Base-by-base conservation (phyloP, 2,113 vertebrate genomes). In the Mormyrus lacerda region DNA sequence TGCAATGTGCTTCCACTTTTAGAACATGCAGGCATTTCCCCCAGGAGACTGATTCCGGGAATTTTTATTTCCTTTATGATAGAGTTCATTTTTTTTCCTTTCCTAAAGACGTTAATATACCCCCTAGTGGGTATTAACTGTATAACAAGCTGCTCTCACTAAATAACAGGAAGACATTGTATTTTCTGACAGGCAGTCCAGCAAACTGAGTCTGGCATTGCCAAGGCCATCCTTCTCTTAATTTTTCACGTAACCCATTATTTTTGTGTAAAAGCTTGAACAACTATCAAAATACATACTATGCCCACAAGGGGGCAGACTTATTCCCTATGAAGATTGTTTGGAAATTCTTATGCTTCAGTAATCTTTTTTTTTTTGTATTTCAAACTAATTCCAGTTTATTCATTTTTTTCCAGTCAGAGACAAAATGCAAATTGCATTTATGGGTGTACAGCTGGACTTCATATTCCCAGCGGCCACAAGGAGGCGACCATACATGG, bases 251-350 rank as follows among this genome's bases (percentile, higher is more conserved):
- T 65, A 45, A 65, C 27, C 19, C 53, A 21, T 35, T 39, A 8
- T 27, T 55, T 87, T 17, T 51, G 84, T 51, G 51, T 85, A 50
- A 27, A 50, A 45, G 53, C 6, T 55, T 21, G n/a, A 35, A 31
- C 44, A 65, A 44, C 27, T 5, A 3, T 47, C 19, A 82, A 84
- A n/a, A 44, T 58, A 44, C 35, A 24, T 21, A 4, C 24, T 61
- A 47, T 79, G 42, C n/a, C 51, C 88, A 89, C 39, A 31, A 85
- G 88, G 79, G 88, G 88, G 79, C 76, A 85, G 11, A 19, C n/a
- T 89, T 65, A 61, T 6, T 55, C 88, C 51, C 42, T 84, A 39
- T 17, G 31, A 58, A 35, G 47, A 73, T 76, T 53, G 31, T 31
- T 27, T 45, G 10, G 8, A 11, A 9, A 35, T 4, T 53, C n/a